Evolutionary conservation across 2,113 vertebrate genomes (phyloP), one percentile per base, ranked within the genome.

Genomic region (Gymnarchus niloticus): DNA sequence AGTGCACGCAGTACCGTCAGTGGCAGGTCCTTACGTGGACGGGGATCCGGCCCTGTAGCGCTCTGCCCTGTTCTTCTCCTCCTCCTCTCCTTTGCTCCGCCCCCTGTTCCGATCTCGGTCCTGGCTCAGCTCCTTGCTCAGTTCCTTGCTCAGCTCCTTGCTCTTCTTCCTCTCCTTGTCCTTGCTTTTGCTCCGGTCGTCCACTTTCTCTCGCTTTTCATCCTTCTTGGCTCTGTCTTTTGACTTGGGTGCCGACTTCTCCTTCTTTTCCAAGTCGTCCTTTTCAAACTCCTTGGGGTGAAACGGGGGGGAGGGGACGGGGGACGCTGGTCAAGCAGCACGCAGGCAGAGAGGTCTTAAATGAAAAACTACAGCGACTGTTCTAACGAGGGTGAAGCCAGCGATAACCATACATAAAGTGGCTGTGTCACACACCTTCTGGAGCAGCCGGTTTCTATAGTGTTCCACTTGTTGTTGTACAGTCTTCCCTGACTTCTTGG

Each of bases 401-500:
- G 7, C 33, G 61, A 69, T 28, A 69, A 25, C 10, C 10, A 25
- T 61, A 51, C 9, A 49, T 5, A 84, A 33, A 49, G 23, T 37
- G 56, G 48, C 19, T 49, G 12, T 52, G 25, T 37, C 8, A 41
- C 85, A 19, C 81, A 95, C 95, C 93, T 93, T 95, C 89, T 95
- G 93, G 3, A 95, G 90, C 52, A 96, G 93, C 84, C 93, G 94
- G 88, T 94, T 95, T 88, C 95, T 94, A 89, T 95, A 95, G 77
- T 92, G 91, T 48, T 93, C 93, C 88, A 96, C 93, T 85, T 96
- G 94, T 41, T 96, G 91, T 19, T 94, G 94, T 1, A 96, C 87
- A 84, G 87, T 94, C 91, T 92, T 89, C 48, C 92, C 93, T 52
- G 94, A 91, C 82, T 95, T 96, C 85, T 78, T 92, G 19, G 23